These are phyloP conservation scores for Macropodus opercularis DNA, from an alignment of 2,797 vertebrate genomes.

Conservation along the genomic window DNA sequence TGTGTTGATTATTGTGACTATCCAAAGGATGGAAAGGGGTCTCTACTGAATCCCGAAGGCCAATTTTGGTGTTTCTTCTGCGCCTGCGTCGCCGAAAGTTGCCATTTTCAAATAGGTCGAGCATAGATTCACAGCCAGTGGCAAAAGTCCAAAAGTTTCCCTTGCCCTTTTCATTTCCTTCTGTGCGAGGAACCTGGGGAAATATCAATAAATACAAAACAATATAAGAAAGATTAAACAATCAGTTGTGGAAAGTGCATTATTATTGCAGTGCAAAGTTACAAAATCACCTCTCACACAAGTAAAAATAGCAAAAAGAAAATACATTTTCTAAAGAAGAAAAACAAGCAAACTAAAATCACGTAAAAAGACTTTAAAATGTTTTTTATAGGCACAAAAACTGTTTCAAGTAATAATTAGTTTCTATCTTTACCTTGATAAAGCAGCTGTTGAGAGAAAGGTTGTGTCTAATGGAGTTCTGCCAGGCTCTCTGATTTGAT, in stretches of 20 bases:
- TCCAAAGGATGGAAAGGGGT: slow-evolving; percentile 75
- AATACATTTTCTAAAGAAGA: background rate
- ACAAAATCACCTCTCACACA: too few relatives aligned
- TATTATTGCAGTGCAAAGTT: background rate
- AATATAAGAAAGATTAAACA: background rate
- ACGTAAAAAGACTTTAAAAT: background rate
- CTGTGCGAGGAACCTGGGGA: slow-evolving; percentile 90
- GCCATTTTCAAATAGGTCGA: slow-evolving; percentile 97
- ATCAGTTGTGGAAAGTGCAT: background rate
- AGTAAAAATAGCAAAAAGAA: background rate
- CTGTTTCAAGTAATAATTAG: background rate
- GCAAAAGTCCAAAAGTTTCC: slow-evolving; percentile 98
- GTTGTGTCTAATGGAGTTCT: slow-evolving; percentile 99
- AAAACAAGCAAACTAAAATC: background rate
- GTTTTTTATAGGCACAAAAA: background rate
- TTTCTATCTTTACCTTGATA: slow-evolving; percentile 85
- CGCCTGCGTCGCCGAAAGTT: slow-evolving; percentile 92
- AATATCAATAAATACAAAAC: background rate
- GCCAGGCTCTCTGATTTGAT: slow-evolving; percentile 98
- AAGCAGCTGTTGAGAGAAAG: slow-evolving; percentile 99
- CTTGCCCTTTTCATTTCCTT: slow-evolving; percentile 95
- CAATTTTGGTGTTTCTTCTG: slow-evolving; percentile 86
- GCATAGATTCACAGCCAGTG: slow-evolving; percentile 94
- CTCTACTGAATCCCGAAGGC: slow-evolving; percentile 83
- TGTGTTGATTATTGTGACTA: slow-evolving; percentile 65